These are phyloP conservation scores for Scaptomyza cyrtandrae DNA, from an alignment of 2,888 invertebrate species.

Conservation along the genomic window DNA sequence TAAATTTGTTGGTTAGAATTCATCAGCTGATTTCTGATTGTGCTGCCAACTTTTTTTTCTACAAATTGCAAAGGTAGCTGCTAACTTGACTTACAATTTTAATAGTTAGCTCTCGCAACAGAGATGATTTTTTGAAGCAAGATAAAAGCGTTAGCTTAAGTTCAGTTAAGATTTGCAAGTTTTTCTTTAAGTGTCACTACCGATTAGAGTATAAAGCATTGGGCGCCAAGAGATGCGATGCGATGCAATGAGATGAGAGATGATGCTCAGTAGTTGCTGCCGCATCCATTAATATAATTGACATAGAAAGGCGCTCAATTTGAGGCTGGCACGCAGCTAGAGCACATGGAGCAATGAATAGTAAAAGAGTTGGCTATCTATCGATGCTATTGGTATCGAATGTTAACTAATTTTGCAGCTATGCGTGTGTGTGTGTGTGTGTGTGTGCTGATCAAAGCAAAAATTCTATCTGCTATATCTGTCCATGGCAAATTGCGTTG, in stretches of 20 bases:
- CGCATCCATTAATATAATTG: constrained; percentile 79
- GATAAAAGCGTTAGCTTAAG: no score
- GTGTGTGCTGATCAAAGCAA: constrained; percentile 65
- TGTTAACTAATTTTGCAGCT: constrained; percentile 76
- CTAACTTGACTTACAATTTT: neutral
- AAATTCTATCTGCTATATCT: constrained; percentile 30
- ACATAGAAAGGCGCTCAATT: constrained; percentile 76
- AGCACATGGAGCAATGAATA: constrained; percentile 10
- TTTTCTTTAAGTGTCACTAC: constrained; percentile 4
- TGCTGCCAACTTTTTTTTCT: neutral
- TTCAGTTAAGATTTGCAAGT: neutral
- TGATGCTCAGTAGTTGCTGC: constrained; percentile 51
- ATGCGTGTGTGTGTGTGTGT: constrained; percentile 17
- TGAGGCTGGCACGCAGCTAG: constrained; percentile 60
- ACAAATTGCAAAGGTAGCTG: neutral
- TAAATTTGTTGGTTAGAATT: neutral
- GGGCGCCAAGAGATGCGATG: constrained; percentile 14
- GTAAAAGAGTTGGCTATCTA: constrained; percentile 22
- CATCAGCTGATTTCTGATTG: neutral
- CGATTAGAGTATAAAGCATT: constrained; percentile 12
- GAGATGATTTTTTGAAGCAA: neutral
- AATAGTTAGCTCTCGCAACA: neutral
- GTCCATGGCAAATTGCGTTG: constrained; percentile 63
- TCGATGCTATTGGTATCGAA: constrained; percentile 61
- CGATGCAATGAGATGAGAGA: constrained; percentile 25